phyloP scores from a whole-genome alignment of 1,140 invertebrate species.

The Choristoneura fumiferana region DNA sequence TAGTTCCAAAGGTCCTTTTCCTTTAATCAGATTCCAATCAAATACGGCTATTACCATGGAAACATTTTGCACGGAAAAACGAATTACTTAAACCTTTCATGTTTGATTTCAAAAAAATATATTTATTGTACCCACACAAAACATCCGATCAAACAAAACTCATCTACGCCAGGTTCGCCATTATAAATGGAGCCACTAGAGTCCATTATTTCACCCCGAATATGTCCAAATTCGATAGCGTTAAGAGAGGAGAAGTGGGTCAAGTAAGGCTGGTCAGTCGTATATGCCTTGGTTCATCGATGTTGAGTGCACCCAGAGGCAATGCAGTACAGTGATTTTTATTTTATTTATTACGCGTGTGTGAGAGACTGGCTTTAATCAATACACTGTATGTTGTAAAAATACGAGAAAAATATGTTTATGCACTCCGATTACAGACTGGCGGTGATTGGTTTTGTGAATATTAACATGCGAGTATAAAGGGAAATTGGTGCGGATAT shows the following conservation, averaged over 20 bases:
- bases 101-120: conserved; percentile 14
- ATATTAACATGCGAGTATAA: neutral
- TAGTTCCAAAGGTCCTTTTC: too few species aligned
- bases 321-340: conserved; percentile 38
- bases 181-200: neutral
- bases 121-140: conserved; percentile 11
- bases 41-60: neutral
- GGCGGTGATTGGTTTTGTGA: neutral
- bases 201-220: conserved; percentile 17
- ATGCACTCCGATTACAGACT: conserved; percentile 26
- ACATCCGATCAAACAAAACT: neutral
- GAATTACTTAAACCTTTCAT: conserved; percentile 2
- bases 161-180: neutral
- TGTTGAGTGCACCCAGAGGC: conserved; percentile 37
- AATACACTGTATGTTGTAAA: conserved; percentile 36
- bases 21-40: neutral
- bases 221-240: neutral
- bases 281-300: conserved; percentile 29
- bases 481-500: conserved; percentile 1
- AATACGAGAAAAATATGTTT: conserved; percentile 28
- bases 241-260: neutral
- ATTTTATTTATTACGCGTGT: conserved; percentile 40
- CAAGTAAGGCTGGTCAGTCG: conserved; percentile 22
- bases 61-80: neutral
- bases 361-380: conserved; percentile 39